These are phyloP conservation scores for Rhagologus leucostigma DNA, from an alignment of 2,113 vertebrate species.

Conservation along the genomic window DNA sequence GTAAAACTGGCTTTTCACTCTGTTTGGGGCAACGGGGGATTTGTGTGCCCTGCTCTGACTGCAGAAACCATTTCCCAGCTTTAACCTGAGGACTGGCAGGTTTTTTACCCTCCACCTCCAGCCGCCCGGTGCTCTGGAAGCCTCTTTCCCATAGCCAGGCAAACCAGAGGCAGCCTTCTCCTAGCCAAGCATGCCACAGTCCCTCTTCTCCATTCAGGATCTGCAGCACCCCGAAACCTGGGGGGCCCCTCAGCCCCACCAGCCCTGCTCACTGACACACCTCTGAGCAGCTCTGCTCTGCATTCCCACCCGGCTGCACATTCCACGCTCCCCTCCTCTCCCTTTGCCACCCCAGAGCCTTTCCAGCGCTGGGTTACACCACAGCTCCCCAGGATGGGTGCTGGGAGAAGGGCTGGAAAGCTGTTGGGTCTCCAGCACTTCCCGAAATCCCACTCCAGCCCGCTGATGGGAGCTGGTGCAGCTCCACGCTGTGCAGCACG, in stretches of 20 bases:
- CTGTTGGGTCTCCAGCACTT: neutral
- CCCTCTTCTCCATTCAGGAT: neutral
- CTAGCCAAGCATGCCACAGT: neutral
- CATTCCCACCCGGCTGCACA: neutral
- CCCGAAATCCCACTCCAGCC: neutral
- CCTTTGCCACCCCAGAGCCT: neutral
- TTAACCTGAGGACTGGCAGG: neutral
- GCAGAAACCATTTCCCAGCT: neutral
- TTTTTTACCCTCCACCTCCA: neutral
- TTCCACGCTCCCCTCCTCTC: neutral
- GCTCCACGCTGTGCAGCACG: neutral
- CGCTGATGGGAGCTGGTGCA: neutral
- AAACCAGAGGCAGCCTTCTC: neutral
- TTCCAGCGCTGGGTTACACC: rapidly evolving
- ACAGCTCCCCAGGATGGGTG: rapidly evolving
- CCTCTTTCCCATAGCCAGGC: neutral
- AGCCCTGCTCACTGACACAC: neutral
- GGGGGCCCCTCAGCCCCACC: rapidly evolving
- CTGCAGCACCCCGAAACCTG: neutral
- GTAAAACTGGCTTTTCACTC: neutral
- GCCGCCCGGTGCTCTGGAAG: rapidly evolving
- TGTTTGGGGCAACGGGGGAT: rapidly evolving
- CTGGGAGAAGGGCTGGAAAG: neutral
- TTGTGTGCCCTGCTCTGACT: neutral
- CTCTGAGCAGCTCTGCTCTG: neutral